A percentile compares a stretch with the other conserved stretches of the same genome.
Evolutionary conservation across 2,797 vertebrate species (phyloP).

Genomic region (Pangasius krempfi): DNA sequence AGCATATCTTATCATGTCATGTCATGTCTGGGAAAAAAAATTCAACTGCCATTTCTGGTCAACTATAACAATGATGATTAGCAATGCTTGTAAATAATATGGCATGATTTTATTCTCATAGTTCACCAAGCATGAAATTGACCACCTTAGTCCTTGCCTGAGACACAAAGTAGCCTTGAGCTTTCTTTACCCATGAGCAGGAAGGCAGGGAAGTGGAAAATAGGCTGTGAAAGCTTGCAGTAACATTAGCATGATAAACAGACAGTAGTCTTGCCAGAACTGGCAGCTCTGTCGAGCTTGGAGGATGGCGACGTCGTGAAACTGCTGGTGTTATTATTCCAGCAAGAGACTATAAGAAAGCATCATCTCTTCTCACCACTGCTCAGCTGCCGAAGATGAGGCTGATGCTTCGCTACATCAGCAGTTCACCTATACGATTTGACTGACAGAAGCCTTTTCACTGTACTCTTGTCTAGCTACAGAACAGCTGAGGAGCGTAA

Average conservation of each 20-base stretch:
- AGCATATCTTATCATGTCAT: neutral
- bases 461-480: neutral
- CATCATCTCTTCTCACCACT: neutral
- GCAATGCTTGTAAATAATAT: constrained; percentile 67
- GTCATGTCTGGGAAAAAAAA: neutral
- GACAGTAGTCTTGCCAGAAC: constrained; percentile 62
- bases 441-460: constrained; percentile 32
- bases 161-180: constrained; percentile 53
- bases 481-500: constrained; percentile 42
- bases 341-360: neutral
- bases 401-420: constrained; percentile 3
- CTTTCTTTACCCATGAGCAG: constrained; percentile 61
- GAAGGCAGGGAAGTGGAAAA: constrained; percentile 71
- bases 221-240: constrained; percentile 59
- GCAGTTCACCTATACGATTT: constrained; percentile 19
- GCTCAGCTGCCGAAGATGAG: neutral
- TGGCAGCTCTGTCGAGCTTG: constrained; percentile 10
- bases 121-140: constrained; percentile 77
- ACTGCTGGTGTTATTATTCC: constrained; percentile 22
- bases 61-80: constrained; percentile 65
- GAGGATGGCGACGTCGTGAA: neutral
- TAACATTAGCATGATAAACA: constrained; percentile 65
- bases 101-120: constrained; percentile 67
- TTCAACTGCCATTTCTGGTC: constrained; percentile 45
- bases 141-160: constrained; percentile 56